A percentile compares a stretch with the other conserved stretches of the same genome.
Evolutionary conservation across 2,113 vertebrate genomes (phyloP).

Genomic region (Erythrocercus mccallii): DNA sequence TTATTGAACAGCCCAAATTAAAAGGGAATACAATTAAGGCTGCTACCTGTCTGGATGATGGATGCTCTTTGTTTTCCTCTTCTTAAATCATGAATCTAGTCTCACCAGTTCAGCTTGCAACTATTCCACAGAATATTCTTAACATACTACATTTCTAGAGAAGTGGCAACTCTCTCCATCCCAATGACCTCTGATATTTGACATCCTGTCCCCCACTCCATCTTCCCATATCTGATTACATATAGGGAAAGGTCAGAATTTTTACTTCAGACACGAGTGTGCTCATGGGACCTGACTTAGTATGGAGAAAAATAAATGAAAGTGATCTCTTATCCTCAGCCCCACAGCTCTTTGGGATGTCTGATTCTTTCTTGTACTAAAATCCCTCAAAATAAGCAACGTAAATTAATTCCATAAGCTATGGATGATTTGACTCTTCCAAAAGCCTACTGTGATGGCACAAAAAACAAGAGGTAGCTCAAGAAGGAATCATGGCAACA

Average conservation of each 20-base stretch:
- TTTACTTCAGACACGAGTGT: background rate
- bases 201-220: background rate
- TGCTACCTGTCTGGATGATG: constrained; percentile 39
- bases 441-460: background rate
- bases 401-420: background rate
- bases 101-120: background rate
- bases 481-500: background rate
- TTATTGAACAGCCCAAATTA: constrained; percentile 50
- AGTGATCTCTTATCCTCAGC: background rate
- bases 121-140: background rate
- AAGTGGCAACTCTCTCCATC: background rate
- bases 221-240: background rate
- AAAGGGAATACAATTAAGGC: constrained; percentile 56
- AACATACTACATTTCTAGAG: background rate
- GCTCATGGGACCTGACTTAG: background rate
- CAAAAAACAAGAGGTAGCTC: background rate
- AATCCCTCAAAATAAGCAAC: background rate
- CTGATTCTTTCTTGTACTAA: background rate
- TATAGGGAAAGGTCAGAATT: background rate
- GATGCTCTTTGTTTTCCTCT: background rate
- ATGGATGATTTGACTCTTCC: background rate
- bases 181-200: background rate
- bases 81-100: constrained; percentile 41
- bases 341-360: background rate
- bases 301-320: background rate